A percentile compares a stretch with the other conserved stretches of the same genome.
Evolutionary conservation across 2,113 vertebrate genomes (phyloP).

Genomic region (Limnothrissa miodon): DNA sequence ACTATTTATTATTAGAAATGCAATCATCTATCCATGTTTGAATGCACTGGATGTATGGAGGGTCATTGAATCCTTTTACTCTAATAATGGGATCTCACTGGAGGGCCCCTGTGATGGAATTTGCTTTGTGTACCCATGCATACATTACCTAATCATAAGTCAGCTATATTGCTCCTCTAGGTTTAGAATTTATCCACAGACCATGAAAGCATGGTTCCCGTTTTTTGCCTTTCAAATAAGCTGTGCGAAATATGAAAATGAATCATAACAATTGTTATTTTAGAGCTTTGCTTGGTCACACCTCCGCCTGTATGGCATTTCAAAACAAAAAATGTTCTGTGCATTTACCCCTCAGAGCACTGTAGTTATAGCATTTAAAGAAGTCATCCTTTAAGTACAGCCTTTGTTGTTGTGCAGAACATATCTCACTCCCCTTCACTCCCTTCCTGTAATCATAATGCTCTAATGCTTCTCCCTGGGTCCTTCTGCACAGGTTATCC

Average conservation of each 20-base stretch:
- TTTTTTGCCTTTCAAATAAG: neutral
- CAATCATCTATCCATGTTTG: neutral
- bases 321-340: neutral
- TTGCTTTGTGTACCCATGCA: neutral
- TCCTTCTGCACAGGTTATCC: conserved; percentile 83
- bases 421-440: conserved; percentile 28
- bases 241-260: neutral
- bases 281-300: neutral
- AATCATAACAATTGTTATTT: neutral
- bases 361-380: neutral
- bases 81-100: neutral
- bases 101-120: neutral
- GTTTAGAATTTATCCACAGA: neutral
- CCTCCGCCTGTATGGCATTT: neutral
- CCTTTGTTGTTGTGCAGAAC: neutral
- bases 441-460: neutral
- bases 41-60: neutral
- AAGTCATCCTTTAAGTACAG: neutral
- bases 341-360: neutral
- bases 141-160: neutral
- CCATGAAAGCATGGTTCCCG: neutral
- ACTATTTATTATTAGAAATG: neutral
- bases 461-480: neutral
- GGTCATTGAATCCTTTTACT: neutral
- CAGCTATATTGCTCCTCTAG: neutral